phyloP scores from a whole-genome alignment of 2,113 vertebrate genomes.

The Dasyprocta punctata region DNA sequence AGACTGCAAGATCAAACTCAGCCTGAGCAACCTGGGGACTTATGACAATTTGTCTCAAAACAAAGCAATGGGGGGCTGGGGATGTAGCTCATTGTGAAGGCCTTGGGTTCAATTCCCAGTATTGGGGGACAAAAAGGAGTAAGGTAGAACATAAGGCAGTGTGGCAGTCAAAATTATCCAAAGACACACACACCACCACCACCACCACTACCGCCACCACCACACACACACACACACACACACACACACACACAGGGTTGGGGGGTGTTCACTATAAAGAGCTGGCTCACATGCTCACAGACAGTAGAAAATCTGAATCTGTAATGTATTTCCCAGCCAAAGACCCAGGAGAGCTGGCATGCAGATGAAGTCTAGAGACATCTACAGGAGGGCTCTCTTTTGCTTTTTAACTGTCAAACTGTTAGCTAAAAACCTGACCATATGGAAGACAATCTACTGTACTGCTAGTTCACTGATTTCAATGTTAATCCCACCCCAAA shows the following conservation, averaged over 20 bases:
- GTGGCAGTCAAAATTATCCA: not conserved
- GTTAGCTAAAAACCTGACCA: not conserved
- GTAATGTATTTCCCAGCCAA: not conserved
- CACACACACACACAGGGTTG: not conserved
- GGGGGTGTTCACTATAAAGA: not conserved
- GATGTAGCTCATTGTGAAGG: not conserved
- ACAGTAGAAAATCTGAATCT: not conserved
- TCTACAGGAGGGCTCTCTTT: not conserved
- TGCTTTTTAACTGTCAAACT: not conserved
- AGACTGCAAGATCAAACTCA: not conserved
- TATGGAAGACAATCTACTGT: not conserved
- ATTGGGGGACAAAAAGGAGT: not conserved
- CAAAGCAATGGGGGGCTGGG: not conserved
- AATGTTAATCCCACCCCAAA: not conserved
- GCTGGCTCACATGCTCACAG: not conserved
- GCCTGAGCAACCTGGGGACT: not conserved
- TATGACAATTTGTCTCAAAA: not conserved
- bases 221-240: no score
- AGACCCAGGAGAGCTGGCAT: not conserved
- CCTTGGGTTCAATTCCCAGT: not conserved
- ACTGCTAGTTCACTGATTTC: not conserved
- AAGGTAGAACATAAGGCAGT: not conserved
- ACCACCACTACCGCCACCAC: no score
- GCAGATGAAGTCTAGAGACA: not conserved
- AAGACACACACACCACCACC: not conserved